Evolutionary conservation across 2,888 invertebrate species (phyloP), one percentile per base, ranked within the genome.

Genomic region (Noctua comes): DNA sequence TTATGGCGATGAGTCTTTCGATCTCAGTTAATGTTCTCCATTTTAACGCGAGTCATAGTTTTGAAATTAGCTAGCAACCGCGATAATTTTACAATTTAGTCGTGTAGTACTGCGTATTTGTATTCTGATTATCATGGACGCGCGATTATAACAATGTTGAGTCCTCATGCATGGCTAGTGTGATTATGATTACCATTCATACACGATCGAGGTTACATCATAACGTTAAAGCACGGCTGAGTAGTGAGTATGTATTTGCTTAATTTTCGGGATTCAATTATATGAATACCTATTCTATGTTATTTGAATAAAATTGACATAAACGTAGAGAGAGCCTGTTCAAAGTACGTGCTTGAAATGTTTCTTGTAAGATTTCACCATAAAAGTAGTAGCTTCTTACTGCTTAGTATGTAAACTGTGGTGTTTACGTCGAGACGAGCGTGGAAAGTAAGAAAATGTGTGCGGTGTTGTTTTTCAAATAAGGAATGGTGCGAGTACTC

Each of bases 401-500:
- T 85, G 76, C 76, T 88, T 86, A 79, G 88, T 87, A 90, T 90
- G 90, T 89, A 88, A 88, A 88, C 82, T 75, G 88, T 68, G 76
- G 83, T 88, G 89, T 91, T 88, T 87, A 87, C 82, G 73, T 81
- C 68, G 75, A 87, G 82, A 86, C 82, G 83, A 85, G 77, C 68
- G 83, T 88, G 88, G 88, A 91, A 90, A 91, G 90, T 86, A 89
- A 89, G 90, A 90, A 92, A 91, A 91, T 88, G 87, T 86, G 87
- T 86, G 76, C 76, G 31, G 82, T 75, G 82, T 85, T 87, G 89
- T 87, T 92, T 91, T 85, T 84, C 89, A 91, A 91, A 91, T 90
- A 90, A 90, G 91, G 91, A 90, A 88, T 86, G 78, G 86, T 85
- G 85, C 80, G 85, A 80, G 82, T 78, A 85, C 85, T 84, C 76